A percentile compares a stretch with the other conserved stretches of the same genome.
phyloP scores from a whole-genome alignment of 2,888 invertebrate genomes.

The Peribatodes rhomboidaria region DNA sequence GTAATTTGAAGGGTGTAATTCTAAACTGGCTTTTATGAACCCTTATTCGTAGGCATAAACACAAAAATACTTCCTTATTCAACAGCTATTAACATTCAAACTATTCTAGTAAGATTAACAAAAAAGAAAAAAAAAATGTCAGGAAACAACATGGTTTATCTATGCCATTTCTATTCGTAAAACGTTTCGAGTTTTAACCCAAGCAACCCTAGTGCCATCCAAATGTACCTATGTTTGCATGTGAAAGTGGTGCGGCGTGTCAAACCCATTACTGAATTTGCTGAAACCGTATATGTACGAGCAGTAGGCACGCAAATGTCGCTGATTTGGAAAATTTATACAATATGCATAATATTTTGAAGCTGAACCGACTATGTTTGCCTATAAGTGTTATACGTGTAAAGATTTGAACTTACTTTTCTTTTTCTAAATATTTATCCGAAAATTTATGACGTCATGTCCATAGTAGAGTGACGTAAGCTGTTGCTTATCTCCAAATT shows the following conservation, averaged over 20 bases:
- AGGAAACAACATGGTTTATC: too few relatives aligned
- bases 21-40: not conserved
- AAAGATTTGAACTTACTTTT: not conserved
- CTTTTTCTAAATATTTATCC: too few relatives aligned
- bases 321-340: conserved; percentile 24
- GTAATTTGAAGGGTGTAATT: not conserved
- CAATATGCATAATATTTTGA: not conserved
- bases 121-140: too few relatives aligned
- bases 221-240: conserved; percentile 33
- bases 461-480: too few relatives aligned
- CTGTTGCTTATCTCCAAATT: too few relatives aligned
- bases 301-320: conserved; percentile 7
- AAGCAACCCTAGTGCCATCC: conserved; percentile 14
- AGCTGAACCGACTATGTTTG: not conserved
- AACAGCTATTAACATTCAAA: too few relatives aligned
- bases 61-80: too few relatives aligned
- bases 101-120: too few relatives aligned
- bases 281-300: conserved; percentile 32
- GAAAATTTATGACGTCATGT: too few relatives aligned
- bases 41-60: too few relatives aligned
- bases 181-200: not conserved
- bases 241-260: conserved; percentile 37
- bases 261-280: conserved; percentile 44
- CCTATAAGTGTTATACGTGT: not conserved
- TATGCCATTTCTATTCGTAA: not conserved